Base-by-base conservation (phyloP, 2,113 vertebrate genomes). In the Rutilus rutilus region DNA sequence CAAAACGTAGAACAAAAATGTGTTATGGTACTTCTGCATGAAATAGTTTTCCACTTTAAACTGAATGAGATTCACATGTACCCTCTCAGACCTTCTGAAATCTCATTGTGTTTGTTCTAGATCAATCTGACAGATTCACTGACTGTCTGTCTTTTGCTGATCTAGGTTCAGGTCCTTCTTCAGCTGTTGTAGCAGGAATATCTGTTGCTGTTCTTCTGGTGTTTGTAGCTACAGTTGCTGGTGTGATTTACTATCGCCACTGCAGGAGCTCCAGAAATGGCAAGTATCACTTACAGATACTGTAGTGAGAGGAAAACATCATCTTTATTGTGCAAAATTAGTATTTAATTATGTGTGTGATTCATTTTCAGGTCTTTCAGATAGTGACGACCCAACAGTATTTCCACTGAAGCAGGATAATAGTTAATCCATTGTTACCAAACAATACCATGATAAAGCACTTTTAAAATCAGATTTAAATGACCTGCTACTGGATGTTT, bases 321-420 rank as follows among this genome's bases (percentile, higher is more conserved):
- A 7, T 65, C 1, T 14, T 64, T 15, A 30, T 64, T 27, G 12
- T 5, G n/a, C 5, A 2, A 64, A 64, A 27, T 64, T 2, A 6
- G 2, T 14, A 25, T 64, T 64, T 64, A 12, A 27, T 27, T 64
- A 12, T 65, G 5, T 65, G 27, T 65, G 6, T 30, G 1, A 15
- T 30, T 30, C 0, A 1, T 17, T 65, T 17, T 3, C 14, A 52
- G 50, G 7, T 15, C 14, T 33, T 33, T 33, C 33, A 33, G 45
- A 14, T 1, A 0, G 11, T 47, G 45, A 0, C 3, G 11, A 47
- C 0, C 45, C 10, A 10, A 11, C 42, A 14, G 27, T 2, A 45
- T 52, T 52, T 0, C 15, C 2, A 67, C 64, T 6, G 27, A 67
- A 19, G 27, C 23, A 11, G 2, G 60, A 5, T 27, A 6, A 4